Base-by-base conservation (phyloP, 2,113 vertebrate species). In the Puntigrus tetrazona region DNA sequence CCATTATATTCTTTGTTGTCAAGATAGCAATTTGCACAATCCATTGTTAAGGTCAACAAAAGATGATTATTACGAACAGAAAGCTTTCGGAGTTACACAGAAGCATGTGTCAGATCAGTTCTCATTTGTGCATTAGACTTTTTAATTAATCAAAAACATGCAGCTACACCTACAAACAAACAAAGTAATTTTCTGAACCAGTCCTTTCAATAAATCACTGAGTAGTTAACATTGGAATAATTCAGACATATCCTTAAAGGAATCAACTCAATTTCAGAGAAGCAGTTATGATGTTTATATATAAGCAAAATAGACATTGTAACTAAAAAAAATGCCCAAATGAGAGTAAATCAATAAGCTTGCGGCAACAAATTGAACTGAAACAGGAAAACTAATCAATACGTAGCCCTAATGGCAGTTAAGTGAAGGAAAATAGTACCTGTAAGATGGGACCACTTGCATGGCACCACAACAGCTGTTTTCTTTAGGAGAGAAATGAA, bases 11-110 rank as follows among this genome's bases (percentile, higher is more conserved):
- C 57, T 50, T 70, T 83, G 85, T 83, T 69, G 77, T 9, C 52
- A 31, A 45, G 29, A 45, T 61, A 67, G 31, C 22, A 52, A 76
- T 55, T 41, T 20, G n/a, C 52, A 74, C 29, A 45, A 41, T 22
- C 67, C 18, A 65, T 79, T 86, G 76, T 86, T 63, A 43, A 36
- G 31, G 31, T 59, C 75, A 59, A 84, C 34, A 80, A 86, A 84
- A 80, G 45, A 85, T 10, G 41, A 67, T 65, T 63, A 72, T 75
- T 81, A 43, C 59, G 67, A 73, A 82, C 57, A 67, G 76, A 5
- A 76, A 34, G 52, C 59, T 65, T 82, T 41, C 79, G 72, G 57
- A 67, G 75, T 34, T 36, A 16, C 77, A 61, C 43, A 27, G 65
- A 76, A 38, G 59, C 79, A 38, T 59, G 38, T 73, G 75, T 78